Evolutionary conservation across 2,888 invertebrate genomes (phyloP), one percentile per base, ranked within the genome.

Genomic region (Leucophenga maculata): DNA sequence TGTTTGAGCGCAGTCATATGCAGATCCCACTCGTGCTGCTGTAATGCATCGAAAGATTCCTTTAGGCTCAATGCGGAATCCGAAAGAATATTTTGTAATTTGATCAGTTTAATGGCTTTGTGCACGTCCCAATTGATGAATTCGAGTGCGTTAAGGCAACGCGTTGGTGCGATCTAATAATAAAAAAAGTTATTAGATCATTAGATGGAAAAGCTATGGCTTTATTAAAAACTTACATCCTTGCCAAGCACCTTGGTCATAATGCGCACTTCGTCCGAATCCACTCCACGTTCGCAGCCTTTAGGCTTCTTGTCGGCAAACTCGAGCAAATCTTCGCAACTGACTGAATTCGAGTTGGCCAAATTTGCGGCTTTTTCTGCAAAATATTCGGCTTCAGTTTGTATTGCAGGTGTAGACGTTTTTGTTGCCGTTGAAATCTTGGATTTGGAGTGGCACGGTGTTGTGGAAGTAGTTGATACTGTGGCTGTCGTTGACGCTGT

Each of bases 191-290:
- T 16, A 14, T 11, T n/a, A 31, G 6, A 46, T 13, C 18, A 20
- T 1, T 66, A 18, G 0, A 32, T 39, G 1, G 26, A 20, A 59
- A 31, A 3, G 50, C 44, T 16, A 39, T 26, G 2, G 26, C 26
- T 26, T 50, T 4, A 8, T 39, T 0, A 18, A 1, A 11, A 16
- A 88, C 90, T 90, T 83, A 94, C 94, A 89, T 93, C 91, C 78
- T 92, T 90, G 73, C 94, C 93, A 59, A 97, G 91, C 20, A 97
- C 95, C 89, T 96, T 97, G 80, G 92, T 91, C 95, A 97, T 96
- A 52, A 97, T 94, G 77, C 97, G 91, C 52, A 97, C 96, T 91
- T 97, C 97, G 85, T 97, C 97, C 0, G 95, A 95, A 86, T 96
- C 96, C 14, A 94, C 92, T 14, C 96, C 95, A 6, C 94, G 92